Evolutionary conservation across 2,797 vertebrate species (phyloP), one percentile per base, ranked within the genome.

Genomic region (Moxostoma hubbsi): DNA sequence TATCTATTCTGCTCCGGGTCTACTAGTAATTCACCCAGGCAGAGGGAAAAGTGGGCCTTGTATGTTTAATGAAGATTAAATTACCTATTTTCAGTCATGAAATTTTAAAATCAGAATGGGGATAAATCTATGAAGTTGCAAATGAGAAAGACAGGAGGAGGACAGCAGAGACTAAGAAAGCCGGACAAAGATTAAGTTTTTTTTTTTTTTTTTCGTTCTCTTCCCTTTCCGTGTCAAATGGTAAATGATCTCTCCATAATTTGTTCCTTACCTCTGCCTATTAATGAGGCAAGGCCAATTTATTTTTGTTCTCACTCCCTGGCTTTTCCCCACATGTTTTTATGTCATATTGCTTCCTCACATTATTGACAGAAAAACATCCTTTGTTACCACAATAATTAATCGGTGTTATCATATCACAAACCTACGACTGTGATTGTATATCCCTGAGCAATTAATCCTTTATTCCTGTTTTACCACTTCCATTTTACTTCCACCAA

Each of bases 41-140:
- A 82, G 86, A 87, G 84, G 61, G 62, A 53, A 84, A 82, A 83
- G 76, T 82, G 81, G 62, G 83, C 83, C 81, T 86, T 90, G 85
- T 90, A 92, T 89, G 86, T 93, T 92, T 92, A 92, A 93, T 92
- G 88, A 93, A 91, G 89, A 92, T 92, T 91, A 91, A 93, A 92
- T 90, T 88, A 93, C 89, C 86, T 90, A 90, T 91, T 92, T 92
- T 92, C 84, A 81, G 78, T 91, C 90, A 92, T 93, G 84, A 92
- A 91, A 90, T 80, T 90, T 92, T 90, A 84, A 92, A 83, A 57
- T 68, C 79, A 82, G 84, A 86, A 86, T 85, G 67, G 5, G 69
- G 82, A 85, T 87, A 80, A 85, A 89, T 89, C 80, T 84, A 77
- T 71, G 75, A 87, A 82, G 81, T 86, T 86, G 81, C 80, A 81